Conservation (phyloP, 1,140 invertebrate species). For the Arion vulgaris region DNA sequence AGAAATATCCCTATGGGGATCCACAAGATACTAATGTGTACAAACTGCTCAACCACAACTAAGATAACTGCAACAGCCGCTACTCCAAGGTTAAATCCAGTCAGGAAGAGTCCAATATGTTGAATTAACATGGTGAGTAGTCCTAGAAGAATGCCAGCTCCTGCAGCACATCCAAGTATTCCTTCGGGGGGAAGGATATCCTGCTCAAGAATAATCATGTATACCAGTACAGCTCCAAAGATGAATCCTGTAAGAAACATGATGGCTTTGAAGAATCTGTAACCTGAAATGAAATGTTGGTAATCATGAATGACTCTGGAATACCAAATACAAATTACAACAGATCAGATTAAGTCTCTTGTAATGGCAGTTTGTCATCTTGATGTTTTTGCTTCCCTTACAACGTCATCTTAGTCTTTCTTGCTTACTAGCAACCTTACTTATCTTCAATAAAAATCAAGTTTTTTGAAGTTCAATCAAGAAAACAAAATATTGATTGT, state of each 20-base stretch:
- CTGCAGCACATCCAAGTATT: slow-evolving; percentile 82
- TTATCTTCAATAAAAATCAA: no score
- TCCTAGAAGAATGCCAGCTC: slow-evolving; percentile 84
- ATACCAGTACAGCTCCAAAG: slow-evolving; percentile 85
- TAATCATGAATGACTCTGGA: no score
- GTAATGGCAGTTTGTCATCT: no score
- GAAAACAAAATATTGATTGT: no score
- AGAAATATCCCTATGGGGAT: slow-evolving; percentile 81
- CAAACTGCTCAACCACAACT: slow-evolving; percentile 61
- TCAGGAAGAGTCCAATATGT: slow-evolving; percentile 87
- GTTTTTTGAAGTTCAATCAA: no score
- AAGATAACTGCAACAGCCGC: slow-evolving; percentile 78
- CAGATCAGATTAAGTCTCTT: no score
- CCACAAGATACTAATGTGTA: slow-evolving; percentile 76
- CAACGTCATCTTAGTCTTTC: no score
- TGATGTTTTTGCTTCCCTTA: no score
- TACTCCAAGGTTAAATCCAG: slow-evolving; percentile 84
- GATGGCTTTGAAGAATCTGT: slow-evolving; percentile 89
- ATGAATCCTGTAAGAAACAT: slow-evolving; percentile 91
- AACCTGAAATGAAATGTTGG: slow-evolving; percentile 77
- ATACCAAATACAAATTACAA: no score
- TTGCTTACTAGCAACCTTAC: no score
- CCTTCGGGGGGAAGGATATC: slow-evolving; percentile 82
- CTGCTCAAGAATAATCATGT: slow-evolving; percentile 85
- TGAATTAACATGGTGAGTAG: slow-evolving; percentile 85